These are phyloP conservation scores for Labroides dimidiatus DNA, from an alignment of 2,797 vertebrate species.

Conservation along the genomic window DNA sequence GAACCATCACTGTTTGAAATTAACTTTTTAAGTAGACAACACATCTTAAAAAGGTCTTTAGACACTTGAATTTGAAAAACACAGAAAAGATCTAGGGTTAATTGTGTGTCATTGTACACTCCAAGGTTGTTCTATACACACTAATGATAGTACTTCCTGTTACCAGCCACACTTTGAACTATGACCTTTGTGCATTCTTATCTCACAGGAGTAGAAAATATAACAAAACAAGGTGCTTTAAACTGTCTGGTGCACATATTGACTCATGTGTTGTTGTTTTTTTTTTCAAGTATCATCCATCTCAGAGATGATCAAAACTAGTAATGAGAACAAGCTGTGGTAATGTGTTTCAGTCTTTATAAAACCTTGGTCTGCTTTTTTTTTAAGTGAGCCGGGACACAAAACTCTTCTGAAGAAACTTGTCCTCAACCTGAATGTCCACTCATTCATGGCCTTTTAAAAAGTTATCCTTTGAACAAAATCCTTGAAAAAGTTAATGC, in stretches of 20 bases:
- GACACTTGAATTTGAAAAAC: too few species aligned
- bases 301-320: conserved; percentile 2
- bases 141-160: background rate
- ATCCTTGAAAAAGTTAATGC: conserved; percentile 21
- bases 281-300: background rate
- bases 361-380: conserved; percentile 12
- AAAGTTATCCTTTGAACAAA: conserved; percentile 7
- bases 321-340: background rate
- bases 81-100: too few species aligned
- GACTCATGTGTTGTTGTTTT: too few species aligned
- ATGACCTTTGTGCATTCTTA: background rate
- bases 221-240: background rate
- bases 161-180: background rate
- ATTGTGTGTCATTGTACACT: too few species aligned
- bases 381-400: background rate
- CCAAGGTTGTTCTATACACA: too few species aligned
- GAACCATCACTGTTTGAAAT: background rate
- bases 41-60: too few species aligned
- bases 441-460: conserved; percentile 11
- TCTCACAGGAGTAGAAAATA: background rate
- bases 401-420: background rate
- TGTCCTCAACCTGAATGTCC: conserved; percentile 12
- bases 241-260: background rate
- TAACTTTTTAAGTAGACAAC: too few species aligned
- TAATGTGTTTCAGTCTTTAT: background rate